Evolutionary conservation across 2,888 invertebrate genomes (phyloP).

Genomic region (Notodonta ziczac): DNA sequence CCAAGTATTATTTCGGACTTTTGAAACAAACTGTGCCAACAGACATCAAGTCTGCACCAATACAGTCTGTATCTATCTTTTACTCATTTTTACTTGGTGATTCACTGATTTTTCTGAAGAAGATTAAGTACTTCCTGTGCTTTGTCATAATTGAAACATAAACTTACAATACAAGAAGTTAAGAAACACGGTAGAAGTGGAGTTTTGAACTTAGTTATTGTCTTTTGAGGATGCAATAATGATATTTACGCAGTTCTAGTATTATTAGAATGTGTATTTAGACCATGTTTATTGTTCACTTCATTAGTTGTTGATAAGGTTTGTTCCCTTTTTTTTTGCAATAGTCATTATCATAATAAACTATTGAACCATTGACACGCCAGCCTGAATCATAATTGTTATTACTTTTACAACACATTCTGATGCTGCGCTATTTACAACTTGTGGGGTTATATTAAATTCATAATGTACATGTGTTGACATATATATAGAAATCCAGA

Average conservation of each 20-base stretch:
- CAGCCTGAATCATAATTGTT: constrained; percentile 10
- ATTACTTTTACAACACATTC: constrained; percentile 1
- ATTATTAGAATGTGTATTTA: constrained; percentile 15
- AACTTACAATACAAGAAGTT: neutral
- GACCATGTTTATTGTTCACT: constrained; percentile 13
- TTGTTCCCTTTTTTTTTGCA: constrained; percentile 16
- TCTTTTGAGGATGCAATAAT: too few relatives aligned
- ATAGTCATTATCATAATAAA: constrained; percentile 14
- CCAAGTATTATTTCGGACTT: too few relatives aligned
- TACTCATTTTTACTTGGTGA: constrained; percentile 42
- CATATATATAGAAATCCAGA: too few relatives aligned
- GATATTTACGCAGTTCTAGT: constrained; percentile 11
- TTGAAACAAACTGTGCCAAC: too few relatives aligned
- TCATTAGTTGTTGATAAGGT: constrained; percentile 8
- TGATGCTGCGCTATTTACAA: neutral
- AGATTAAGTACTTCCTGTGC: constrained; percentile 46
- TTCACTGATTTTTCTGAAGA: constrained; percentile 39
- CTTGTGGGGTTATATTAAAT: neutral
- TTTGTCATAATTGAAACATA: constrained; percentile 43
- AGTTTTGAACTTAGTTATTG: too few relatives aligned
- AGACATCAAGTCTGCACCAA: neutral
- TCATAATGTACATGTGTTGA: too few relatives aligned
- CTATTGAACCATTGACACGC: constrained; percentile 9
- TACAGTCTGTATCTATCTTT: neutral
- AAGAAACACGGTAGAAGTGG: neutral